phyloP scores from a whole-genome alignment of 2,113 vertebrate species.

The Gavialis gangeticus region DNA sequence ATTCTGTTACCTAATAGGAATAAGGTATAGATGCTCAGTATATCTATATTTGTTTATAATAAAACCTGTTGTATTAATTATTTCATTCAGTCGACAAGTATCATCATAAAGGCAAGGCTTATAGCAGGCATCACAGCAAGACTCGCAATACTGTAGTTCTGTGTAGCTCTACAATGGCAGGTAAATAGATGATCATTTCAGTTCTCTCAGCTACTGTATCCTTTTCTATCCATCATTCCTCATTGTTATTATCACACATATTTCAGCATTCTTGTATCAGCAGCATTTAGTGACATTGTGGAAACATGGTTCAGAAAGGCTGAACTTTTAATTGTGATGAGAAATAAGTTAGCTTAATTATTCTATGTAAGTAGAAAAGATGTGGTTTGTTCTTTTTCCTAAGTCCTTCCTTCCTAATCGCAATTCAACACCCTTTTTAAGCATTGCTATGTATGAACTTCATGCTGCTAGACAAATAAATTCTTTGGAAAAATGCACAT shows the following conservation, averaged over 20 bases:
- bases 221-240: conserved; percentile 71
- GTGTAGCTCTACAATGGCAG: conserved; percentile 70
- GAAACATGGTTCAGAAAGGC: conserved; percentile 74
- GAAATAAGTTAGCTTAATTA: conserved; percentile 85
- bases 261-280: conserved; percentile 78
- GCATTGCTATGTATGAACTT: conserved; percentile 92
- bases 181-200: conserved; percentile 71
- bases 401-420: conserved; percentile 84
- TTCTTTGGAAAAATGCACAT: conserved; percentile 92
- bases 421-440: conserved; percentile 88
- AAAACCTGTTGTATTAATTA: conserved; percentile 29
- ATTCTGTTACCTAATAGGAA: conserved; percentile 32
- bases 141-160: conserved; percentile 65
- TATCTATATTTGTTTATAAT: conserved; percentile 43
- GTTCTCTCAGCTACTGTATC: conserved; percentile 64
- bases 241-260: conserved; percentile 69
- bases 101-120: conserved; percentile 43
- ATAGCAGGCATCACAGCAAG: conserved; percentile 39
- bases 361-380: conserved; percentile 76
- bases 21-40: conserved; percentile 49
- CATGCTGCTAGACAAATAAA: conserved; percentile 93
- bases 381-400: conserved; percentile 80
- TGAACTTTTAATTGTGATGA: conserved; percentile 85
- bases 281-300: conserved; percentile 74
- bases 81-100: conserved; percentile 57